These are phyloP conservation scores for Ammospiza maritima DNA, from an alignment of 2,797 vertebrate genomes.

Conservation along the genomic window DNA sequence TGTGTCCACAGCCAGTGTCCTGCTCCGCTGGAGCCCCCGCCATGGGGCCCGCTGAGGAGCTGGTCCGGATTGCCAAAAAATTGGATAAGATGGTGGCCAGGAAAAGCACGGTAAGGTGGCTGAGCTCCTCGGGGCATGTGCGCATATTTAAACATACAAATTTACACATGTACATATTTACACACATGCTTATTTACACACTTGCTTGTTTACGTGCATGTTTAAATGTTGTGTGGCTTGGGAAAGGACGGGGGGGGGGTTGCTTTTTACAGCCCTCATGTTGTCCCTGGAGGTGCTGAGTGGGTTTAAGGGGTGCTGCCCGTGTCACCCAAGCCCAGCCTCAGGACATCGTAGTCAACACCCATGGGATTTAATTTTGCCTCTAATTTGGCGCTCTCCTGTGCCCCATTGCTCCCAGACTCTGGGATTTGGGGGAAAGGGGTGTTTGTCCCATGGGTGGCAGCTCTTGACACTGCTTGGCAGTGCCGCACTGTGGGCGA, in stretches of 20 bases:
- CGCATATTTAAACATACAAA: fast-evolving
- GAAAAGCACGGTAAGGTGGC: conserved; percentile 89
- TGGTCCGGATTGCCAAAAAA: conserved; percentile 90
- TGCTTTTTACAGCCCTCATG: neutral
- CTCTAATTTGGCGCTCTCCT: neutral
- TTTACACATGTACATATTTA: fast-evolving
- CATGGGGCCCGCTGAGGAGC: conserved; percentile 91
- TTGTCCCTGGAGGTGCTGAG: neutral
- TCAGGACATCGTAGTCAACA: fast-evolving
- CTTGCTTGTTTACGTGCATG: fast-evolving
- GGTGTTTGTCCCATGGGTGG: neutral
- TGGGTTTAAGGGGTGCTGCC: neutral
- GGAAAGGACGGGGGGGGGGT: fast-evolving
- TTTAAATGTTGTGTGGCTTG: fast-evolving
- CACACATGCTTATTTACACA: fast-evolving
- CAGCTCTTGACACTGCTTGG: neutral
- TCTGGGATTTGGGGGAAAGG: neutral
- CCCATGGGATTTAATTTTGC: neutral
- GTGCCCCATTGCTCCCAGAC: neutral
- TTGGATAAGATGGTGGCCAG: conserved; percentile 97
- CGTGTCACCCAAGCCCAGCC: neutral
- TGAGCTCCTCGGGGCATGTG: neutral
- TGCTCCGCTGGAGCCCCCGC: neutral
- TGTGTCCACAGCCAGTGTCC: neutral
- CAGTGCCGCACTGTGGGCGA: neutral